Evolutionary conservation across 2,797 vertebrate species (phyloP).

Genomic region (Gallinago nigripennis): DNA sequence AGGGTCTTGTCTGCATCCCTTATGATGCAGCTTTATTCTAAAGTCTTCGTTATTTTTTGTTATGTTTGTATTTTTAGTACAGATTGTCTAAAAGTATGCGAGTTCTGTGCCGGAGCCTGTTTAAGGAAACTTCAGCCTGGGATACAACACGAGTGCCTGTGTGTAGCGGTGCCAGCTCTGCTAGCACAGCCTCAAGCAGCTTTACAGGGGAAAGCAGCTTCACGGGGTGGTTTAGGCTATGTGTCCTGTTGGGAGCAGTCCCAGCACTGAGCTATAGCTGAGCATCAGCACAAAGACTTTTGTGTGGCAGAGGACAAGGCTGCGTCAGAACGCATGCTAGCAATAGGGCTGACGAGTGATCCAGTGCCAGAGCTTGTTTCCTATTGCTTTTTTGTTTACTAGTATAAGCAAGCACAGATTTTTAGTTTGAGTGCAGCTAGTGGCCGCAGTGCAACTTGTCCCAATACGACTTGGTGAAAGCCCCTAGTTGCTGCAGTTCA

Average conservation of each 20-base stretch:
- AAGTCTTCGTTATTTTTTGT: background rate
- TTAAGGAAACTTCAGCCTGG: background rate
- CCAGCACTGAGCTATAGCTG: background rate
- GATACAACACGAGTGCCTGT: background rate
- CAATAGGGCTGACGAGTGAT: background rate
- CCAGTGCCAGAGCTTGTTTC: background rate
- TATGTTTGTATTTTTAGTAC: background rate
- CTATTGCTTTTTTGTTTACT: background rate
- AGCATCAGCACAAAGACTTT: background rate
- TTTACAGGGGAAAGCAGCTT: background rate
- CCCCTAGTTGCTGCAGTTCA: background rate
- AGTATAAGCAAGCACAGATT: background rate
- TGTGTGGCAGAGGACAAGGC: background rate
- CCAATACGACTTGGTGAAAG: background rate
- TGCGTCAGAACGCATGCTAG: background rate
- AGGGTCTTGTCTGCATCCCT: background rate
- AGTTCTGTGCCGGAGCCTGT: background rate
- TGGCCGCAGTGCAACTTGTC: background rate
- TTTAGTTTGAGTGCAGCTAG: background rate
- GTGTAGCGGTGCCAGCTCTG: background rate
- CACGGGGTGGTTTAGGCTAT: background rate
- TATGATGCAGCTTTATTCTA: background rate
- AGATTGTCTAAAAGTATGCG: background rate
- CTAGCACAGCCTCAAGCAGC: background rate
- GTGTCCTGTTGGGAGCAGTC: background rate